Evolutionary conservation across 2,113 vertebrate genomes (phyloP), one percentile per base, ranked within the genome.

Genomic region (Fukomys damarensis): DNA sequence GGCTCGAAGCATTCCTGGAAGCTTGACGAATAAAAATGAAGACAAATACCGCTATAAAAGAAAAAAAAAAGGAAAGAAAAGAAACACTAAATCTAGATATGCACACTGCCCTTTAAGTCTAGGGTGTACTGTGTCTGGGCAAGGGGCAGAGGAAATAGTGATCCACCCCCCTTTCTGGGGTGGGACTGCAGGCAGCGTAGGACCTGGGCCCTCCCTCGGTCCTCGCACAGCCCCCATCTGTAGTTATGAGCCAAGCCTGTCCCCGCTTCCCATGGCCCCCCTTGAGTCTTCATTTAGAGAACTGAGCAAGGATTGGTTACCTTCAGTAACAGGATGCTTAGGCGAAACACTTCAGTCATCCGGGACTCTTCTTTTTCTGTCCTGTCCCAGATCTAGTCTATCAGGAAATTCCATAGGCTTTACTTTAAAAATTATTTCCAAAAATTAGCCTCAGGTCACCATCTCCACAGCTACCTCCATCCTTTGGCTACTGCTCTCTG

Each of bases 21-120:
- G 41, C 30, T 86, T 58, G 14, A 81, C 92, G 74, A 72, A 93
- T 84, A 61, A 89, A 41, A 54, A 77, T 89, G 5, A 89, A 79
- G 54, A 92, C 20, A 87, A 26, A 92, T 65, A 30, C 4, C 32
- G 76, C 66, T 30, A n/a, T n/a, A 14, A 87, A 56, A 91, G 54
- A 41, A 70, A 49, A 49, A 49, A 49, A 49, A 49, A 49, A 70
- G 86, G 35, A 83, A 70, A 89, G 35, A 83, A 61, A 91, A 58
- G 46, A 74, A 72, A 91, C n/a, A 26, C 58, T 41, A 43, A 93
- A 74, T 92, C 32, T 38, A 56, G 43, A 58, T 74, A 35, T 17
- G 17, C 56, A 1, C 4, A 32, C 7, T 4, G 35, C 5, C 16
- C 8, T 89, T 77, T 80, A 74, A 24, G 7, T 38, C 65, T 74